Conservation (phyloP, 2,797 vertebrate species). For the Cossypha dichroa region DNA sequence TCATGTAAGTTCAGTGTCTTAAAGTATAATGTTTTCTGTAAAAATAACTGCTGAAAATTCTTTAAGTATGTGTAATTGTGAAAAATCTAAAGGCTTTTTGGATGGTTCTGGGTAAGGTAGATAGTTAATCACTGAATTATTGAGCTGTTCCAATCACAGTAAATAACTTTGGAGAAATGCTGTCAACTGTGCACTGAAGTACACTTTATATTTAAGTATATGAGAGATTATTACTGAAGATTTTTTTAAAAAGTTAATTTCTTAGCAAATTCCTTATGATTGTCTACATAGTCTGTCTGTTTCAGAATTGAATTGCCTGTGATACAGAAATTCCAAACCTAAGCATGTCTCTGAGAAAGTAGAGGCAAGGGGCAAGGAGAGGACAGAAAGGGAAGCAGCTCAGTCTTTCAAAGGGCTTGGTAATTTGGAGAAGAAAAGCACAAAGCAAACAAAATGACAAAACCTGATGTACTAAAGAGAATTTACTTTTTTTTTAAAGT, state of each 20-base stretch:
- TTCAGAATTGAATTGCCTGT: not conserved
- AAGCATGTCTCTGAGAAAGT: not conserved
- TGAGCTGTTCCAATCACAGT: conserved; percentile 1
- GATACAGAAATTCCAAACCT: not conserved
- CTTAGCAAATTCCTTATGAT: not conserved
- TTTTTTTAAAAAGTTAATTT: not conserved
- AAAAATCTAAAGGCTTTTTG: not conserved
- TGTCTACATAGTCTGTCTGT: not conserved
- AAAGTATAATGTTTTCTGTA: conserved; percentile 37
- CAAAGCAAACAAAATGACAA: not conserved
- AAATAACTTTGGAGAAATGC: conserved; percentile 23
- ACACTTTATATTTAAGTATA: conserved; percentile 8
- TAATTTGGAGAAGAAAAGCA: not conserved
- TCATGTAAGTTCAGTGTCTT: conserved; percentile 10
- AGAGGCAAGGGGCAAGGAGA: not conserved
- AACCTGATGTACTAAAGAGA: not conserved
- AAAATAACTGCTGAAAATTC: conserved; percentile 28
- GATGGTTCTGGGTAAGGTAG: not conserved
- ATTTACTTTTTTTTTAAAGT: not conserved
- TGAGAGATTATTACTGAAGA: not conserved
- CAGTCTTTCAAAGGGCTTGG: not conserved
- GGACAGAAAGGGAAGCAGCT: not conserved
- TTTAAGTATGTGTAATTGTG: not conserved
- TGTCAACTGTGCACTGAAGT: conserved; percentile 12
- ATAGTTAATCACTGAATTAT: not conserved